Base-by-base conservation (phyloP, 2,888 invertebrate genomes). In the Dicyrtomina minuta region DNA sequence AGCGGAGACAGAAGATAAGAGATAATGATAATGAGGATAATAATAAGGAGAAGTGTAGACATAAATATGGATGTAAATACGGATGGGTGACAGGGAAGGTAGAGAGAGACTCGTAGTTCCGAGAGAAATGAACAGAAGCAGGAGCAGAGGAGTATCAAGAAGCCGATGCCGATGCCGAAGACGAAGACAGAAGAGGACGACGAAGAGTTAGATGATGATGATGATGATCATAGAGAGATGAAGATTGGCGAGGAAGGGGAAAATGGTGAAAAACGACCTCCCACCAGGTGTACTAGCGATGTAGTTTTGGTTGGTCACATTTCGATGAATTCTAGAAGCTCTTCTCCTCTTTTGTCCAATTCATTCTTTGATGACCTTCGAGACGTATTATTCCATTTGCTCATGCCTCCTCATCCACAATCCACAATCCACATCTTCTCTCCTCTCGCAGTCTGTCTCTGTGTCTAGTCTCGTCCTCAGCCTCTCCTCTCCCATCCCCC, bases 281-380 rank as follows among this genome's bases (percentile, higher is more conserved):
- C 59, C 64, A 70, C 53, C 59, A 61, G 70, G 70, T 51, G 72
- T 44, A 61, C 55, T 46, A 51, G 43, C 53, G 33, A 56, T 61
- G 67, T 66, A 68, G 73, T 74, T 74, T 74, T 74, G 71, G 74
- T 77, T 76, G 77, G 77, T 77, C 77, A 77, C 77, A 76, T 76
- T 74, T 74, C 73, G 70, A 77, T 76, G 76, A 77, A 75, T 77
- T 77, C 74, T 72, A 72, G 59, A 51, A 70, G 73, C 71, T 69
- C 59, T 65, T 44, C 22, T 64, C 53, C 60, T 61, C 66, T 56
- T 59, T 65, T 67, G 43, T 65, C 64, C 39, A 71, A 43, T 56
- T 61, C 60, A 59, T 60, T 65, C 49, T 59, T 43, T 59, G 68
- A 71, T 71, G 71, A 71, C 71, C 71, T 71, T 71, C 71, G 65